A percentile compares a stretch with the other conserved stretches of the same genome.
Conservation (phyloP, 30 jellyfish, hydroid and myxozoan species). For the Aurelia sp. region DNA sequence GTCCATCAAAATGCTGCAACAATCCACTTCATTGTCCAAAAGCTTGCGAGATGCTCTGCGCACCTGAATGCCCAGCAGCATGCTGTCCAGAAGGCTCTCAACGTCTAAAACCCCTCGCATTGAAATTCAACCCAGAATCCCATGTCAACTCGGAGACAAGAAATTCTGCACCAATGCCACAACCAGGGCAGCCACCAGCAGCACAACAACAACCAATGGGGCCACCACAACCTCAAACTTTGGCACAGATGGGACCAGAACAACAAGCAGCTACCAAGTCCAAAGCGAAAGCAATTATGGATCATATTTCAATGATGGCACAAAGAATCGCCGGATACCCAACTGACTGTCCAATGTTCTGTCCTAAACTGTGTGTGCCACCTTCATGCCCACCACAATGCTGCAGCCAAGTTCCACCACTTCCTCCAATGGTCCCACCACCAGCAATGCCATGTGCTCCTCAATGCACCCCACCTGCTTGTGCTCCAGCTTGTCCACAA, state of each 20-base stretch:
- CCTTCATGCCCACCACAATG: constrained; percentile 89
- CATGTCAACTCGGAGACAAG: constrained; percentile 38
- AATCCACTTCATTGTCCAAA: constrained; percentile 92
- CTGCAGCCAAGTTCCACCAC: constrained; percentile 78
- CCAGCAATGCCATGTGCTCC: constrained; percentile 72
- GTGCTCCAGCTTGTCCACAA: constrained; percentile 65
- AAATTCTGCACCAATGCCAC: constrained; percentile 65
- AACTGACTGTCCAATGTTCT: constrained; percentile 91
- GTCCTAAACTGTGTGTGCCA: constrained; percentile 93
- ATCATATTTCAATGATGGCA: constrained; percentile 67
- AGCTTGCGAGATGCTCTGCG: constrained; percentile 83
- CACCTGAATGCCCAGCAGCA: constrained; percentile 91
- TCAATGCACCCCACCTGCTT: constrained; percentile 68
- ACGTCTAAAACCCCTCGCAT: constrained; percentile 70
- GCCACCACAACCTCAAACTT: constrained; percentile 53
- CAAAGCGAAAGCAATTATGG: constrained; percentile 67
- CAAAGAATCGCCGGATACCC: constrained; percentile 86
- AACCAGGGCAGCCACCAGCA: constrained; percentile 51
- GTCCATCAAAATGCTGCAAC: constrained; percentile 97
- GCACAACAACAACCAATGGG: constrained; percentile 34
- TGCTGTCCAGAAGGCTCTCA: constrained; percentile 97
- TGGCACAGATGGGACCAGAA: constrained; percentile 83
- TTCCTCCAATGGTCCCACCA: constrained; percentile 86
- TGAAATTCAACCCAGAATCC: constrained; percentile 57
- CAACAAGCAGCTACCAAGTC: constrained; percentile 86